Evolutionary conservation across 2,797 vertebrate species (phyloP), one percentile per base, ranked within the genome.

Genomic region (Bovichtus diacanthus): DNA sequence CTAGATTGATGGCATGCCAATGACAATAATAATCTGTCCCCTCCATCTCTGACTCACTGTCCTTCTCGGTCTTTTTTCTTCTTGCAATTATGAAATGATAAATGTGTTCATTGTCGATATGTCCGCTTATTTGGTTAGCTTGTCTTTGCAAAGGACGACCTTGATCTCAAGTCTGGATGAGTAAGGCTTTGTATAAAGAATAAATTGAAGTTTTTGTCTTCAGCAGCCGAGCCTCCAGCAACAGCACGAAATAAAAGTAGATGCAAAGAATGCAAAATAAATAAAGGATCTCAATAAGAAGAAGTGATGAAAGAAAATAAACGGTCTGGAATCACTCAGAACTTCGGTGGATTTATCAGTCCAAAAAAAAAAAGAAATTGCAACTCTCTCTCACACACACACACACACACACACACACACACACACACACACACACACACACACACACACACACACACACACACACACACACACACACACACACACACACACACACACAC

Each of bases 1-100:
- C 39, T 46, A 38, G 76, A 88, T 76, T 66, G 77, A 89, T 81
- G 79, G 63, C 1, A 4, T 19, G 55, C 78, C 78, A 71, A 60
- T 62, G 58, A 73, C 46, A 85, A 84, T 71, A 76, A 84, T 80
- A 76, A 87, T 81, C 72, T 44, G 39, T 54, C 51, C 72, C 70
- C 83, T 83, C 67, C 54, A 71, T 85, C 73, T 72, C 50, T 61
- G 66, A 82, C 50, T 87, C 79, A 50, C 65, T 53, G 73, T 76
- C 73, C 61, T 69, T 68, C 56, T 76, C 62, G 69, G 53, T 86
- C 65, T 61, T 31, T 34, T n/a, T 56, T 53, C 53, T 70, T 31
- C 38, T 50, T 36, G 62, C 72, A 78, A 81, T 86, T 69, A 76
- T 5, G 9, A 60, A 43, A 74, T 73, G 81, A 90, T 83, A 55